Evolutionary conservation across 2,113 vertebrate genomes (phyloP).

Genomic region (Labeo rohita): DNA sequence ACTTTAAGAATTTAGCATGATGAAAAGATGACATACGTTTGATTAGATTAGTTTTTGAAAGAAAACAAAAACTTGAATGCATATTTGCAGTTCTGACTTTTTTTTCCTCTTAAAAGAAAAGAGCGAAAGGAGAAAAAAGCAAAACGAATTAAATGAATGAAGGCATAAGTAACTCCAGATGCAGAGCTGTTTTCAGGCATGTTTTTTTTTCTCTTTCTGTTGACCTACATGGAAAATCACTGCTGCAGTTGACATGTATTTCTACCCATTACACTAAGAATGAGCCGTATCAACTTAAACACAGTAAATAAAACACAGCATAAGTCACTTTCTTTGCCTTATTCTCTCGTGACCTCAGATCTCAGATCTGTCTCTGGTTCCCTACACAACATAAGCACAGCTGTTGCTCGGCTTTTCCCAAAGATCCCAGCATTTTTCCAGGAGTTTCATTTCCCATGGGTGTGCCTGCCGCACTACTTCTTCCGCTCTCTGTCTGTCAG

Average conservation of each 20-base stretch:
- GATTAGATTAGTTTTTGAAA: not conserved
- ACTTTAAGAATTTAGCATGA: not conserved
- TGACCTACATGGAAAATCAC: constrained; percentile 24
- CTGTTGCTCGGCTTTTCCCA: constrained; percentile 43
- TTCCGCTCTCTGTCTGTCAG: constrained; percentile 32
- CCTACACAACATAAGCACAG: constrained; percentile 41
- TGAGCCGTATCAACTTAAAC: not conserved
- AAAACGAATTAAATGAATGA: not conserved
- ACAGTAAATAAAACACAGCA: constrained; percentile 8
- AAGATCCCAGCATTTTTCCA: constrained; percentile 47
- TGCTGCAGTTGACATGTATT: not conserved
- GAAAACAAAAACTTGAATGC: not conserved
- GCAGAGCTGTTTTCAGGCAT: not conserved
- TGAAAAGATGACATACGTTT: not conserved
- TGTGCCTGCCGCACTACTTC: constrained; percentile 11
- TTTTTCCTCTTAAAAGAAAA: not conserved
- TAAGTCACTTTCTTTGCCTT: not conserved
- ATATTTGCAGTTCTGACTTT: not conserved
- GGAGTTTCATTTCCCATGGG: constrained; percentile 28
- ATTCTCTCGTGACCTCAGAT: not conserved
- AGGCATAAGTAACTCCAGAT: constrained; percentile 35
- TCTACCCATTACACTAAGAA: not conserved
- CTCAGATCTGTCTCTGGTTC: constrained; percentile 35
- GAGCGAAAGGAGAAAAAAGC: not conserved
- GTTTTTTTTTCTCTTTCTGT: not conserved